Base-by-base conservation (phyloP, 2,888 invertebrate genomes). In the Podotricha telesiphe region DNA sequence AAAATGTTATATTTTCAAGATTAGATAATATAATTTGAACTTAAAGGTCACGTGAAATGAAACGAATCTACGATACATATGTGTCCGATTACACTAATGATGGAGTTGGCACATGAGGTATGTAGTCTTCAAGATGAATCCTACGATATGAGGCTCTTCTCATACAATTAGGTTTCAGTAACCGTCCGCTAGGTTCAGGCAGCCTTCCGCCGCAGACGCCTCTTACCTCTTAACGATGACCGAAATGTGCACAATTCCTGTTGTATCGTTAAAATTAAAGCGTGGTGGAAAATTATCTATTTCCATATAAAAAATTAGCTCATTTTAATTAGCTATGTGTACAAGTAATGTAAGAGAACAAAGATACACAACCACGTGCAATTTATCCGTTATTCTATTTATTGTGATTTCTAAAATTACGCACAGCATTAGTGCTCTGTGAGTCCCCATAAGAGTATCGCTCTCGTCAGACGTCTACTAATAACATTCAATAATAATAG, bases 31-130 rank as follows among this genome's bases (percentile, higher is more conserved):
- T 34, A 34, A 55, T 34, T 55, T 11, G 17, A 17, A 34, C 1
- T 34, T 11, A 34, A 55, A 55, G 34, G 34, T 55, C 55, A 55
- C 34, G 17, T 34, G 6, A 53, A 53, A 34, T 53, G 8, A 34
- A 53, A 53, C n/a, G n/a, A n/a, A 17, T 34, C 8, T 11, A 55
- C 28, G n/a, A 37, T 37, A 37, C 37, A 28, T 28, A 28, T 28
- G 28, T 28, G 6, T 37, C 47, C 48, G 1, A 48, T 48, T 48
- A 48, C 20, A 20, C 15, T 51, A 55, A 55, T 10, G 34, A 51
- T 22, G 51, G 15, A 28, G 28, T 55, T 17, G 34, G 11, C 55
- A 37, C 34, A 37, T 37, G 34, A 55, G 55, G 34, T 37, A 1
- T 55, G 55, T 37, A n/a, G 17, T 11, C 0, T 19, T 55, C 37